A percentile compares a stretch with the other conserved stretches of the same genome.
phyloP scores from a whole-genome alignment of 2,888 invertebrate species.

The Hoplodrina blanda region DNA sequence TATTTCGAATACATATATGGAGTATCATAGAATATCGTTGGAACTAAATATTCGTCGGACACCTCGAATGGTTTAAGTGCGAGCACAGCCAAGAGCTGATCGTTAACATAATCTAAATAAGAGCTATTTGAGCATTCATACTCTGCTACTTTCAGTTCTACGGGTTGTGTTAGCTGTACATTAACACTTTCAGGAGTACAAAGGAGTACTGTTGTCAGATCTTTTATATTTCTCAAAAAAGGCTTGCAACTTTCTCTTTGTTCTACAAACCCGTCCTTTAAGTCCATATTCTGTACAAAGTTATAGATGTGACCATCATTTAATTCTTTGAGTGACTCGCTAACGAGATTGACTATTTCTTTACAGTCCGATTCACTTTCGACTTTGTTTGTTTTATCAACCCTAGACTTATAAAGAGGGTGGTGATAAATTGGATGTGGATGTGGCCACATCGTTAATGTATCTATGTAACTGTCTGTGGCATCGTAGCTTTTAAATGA shows the following conservation, averaged over 20 bases:
- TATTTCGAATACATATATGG: constrained; percentile 30
- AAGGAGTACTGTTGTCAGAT: constrained; percentile 37
- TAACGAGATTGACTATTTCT: constrained; percentile 47
- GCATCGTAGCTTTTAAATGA: too few relatives aligned
- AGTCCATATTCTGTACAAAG: constrained; percentile 25
- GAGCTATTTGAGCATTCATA: neutral
- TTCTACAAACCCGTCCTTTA: neutral
- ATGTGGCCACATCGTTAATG: too few relatives aligned
- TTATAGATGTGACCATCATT: constrained; percentile 32
- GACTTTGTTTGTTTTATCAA: neutral
- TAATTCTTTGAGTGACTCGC: neutral
- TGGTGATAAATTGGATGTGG: too few relatives aligned
- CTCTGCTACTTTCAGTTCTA: constrained; percentile 11
- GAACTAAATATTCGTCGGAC: constrained; percentile 15
- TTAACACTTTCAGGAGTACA: constrained; percentile 27
- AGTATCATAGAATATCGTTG: constrained; percentile 59
- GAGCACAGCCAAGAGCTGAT: constrained; percentile 44
- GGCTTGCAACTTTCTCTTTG: constrained; percentile 22
- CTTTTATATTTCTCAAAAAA: neutral
- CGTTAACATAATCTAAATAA: neutral
- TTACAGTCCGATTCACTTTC: neutral
- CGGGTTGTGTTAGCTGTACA: neutral
- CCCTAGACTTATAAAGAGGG: too few relatives aligned
- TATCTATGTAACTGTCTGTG: too few relatives aligned
- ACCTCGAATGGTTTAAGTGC: constrained; percentile 41